Base-by-base conservation (phyloP, 2,888 invertebrate genomes). In the Leptopterna dolabrata region DNA sequence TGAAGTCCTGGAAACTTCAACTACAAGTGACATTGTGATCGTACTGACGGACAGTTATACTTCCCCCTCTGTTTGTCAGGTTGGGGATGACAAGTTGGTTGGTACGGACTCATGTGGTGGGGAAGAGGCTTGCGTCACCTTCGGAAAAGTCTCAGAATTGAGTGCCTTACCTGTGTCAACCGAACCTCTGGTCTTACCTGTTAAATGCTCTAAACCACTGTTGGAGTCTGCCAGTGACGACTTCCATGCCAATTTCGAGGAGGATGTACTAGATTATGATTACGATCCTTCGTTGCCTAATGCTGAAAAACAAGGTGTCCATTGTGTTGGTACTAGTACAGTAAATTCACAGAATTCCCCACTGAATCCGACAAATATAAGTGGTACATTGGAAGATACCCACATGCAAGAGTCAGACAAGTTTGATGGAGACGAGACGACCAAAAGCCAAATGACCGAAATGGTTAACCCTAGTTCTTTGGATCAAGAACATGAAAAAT, bases 211-310 rank as follows among this genome's bases (percentile, higher is more conserved):
- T 24, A 63, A 63, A 63, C 24, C 63, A 24, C 63, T 24, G 24
- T 55, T 19, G 19, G 19, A 19, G 16, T 63, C 78, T 45, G 27
- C 78, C 13, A 14, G 43, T 78, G n/a, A 45, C n/a, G 78, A 78
- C 3, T 36, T 16, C 41, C 41, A 43, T 78, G 43, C 43, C 1
- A n/a, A 78, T 14, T 78, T 43, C 24, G 78, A 78, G 0, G 78
- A 78, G 19, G 78, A 78, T 6, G 19, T 24, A 13, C 78, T 78
- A 14, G 78, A 78, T 78, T 78, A 78, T 27, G 78, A 76, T 19
- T 36, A 76, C 14, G 76, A 43, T 36, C 63, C 27, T 24, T 13
- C 63, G 3, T 63, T 24, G 27, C n/a, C 6, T 9, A 24, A 24
- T 63, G 0, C 63, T 11, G 7, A 9, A 9, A 63, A 19, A 27